phyloP scores from a whole-genome alignment of 2,113 vertebrate genomes.

The Lagenorhynchus albirostris region DNA sequence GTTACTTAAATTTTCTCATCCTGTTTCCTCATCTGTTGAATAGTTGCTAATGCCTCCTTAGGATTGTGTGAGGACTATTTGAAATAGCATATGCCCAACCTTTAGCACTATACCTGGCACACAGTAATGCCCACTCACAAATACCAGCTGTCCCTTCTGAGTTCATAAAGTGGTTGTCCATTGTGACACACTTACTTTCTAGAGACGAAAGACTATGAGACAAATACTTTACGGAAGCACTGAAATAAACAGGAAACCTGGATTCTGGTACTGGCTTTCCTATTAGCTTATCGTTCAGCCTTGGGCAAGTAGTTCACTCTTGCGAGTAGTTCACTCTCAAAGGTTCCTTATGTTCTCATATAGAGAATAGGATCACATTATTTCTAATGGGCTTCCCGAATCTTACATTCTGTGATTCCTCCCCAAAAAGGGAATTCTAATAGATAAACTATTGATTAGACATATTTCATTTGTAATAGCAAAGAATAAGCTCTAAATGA shows the following conservation, averaged over 20 bases:
- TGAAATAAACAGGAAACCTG: neutral
- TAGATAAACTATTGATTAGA: neutral
- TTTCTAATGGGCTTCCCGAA: neutral
- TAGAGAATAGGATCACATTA: neutral
- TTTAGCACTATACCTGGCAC: neutral
- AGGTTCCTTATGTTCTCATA: neutral
- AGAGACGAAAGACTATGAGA: neutral
- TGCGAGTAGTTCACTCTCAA: neutral
- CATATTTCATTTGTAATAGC: neutral
- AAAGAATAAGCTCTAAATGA: neutral
- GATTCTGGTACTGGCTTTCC: neutral
- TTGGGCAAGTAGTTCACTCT: neutral
- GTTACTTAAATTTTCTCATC: neutral
- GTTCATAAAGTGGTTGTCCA: neutral
- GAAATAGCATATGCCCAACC: neutral
- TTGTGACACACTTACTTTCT: neutral
- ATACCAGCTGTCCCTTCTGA: neutral
- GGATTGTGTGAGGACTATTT: neutral
- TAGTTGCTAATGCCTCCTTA: neutral
- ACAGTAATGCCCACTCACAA: neutral
- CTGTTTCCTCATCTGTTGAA: neutral
- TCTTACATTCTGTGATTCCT: neutral
- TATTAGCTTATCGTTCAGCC: neutral
- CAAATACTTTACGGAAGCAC: neutral
- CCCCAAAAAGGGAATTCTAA: neutral